Conservation (phyloP, 2,797 vertebrate species). For the Picus viridis region DNA sequence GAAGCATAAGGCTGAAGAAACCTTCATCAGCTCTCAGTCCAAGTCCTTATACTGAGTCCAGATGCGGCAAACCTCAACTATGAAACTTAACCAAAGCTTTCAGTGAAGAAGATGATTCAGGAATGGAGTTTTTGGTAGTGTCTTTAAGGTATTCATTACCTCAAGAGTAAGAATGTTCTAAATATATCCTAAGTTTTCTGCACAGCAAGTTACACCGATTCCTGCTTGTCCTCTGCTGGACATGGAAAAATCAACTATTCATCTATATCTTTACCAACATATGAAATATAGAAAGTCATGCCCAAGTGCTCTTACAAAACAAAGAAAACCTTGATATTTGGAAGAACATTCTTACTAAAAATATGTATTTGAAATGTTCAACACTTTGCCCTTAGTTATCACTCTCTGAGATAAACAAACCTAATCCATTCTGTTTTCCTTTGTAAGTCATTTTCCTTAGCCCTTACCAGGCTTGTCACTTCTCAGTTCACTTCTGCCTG, state of each 20-base stretch:
- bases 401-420: neutral
- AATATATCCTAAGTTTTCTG: neutral
- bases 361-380: neutral
- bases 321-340: neutral
- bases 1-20: neutral
- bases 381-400: neutral
- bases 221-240: neutral
- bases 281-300: fast-evolving
- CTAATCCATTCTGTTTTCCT: neutral
- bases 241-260: neutral
- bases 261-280: neutral
- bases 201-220: neutral
- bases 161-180: neutral
- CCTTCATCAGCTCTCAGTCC: neutral
- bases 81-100: neutral
- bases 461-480: neutral
- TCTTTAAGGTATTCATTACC: neutral
- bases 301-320: neutral
- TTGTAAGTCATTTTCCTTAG: neutral
- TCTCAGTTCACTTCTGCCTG: neutral
- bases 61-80: neutral
- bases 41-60: neutral
- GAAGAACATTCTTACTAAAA: neutral
- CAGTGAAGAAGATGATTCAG: neutral
- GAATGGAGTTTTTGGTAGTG: neutral